A percentile compares a stretch with the other conserved stretches of the same genome.
Evolutionary conservation across 35 echinoderm and acorn worm species (phyloP).

Genomic region (Apostichopus japonicus): DNA sequence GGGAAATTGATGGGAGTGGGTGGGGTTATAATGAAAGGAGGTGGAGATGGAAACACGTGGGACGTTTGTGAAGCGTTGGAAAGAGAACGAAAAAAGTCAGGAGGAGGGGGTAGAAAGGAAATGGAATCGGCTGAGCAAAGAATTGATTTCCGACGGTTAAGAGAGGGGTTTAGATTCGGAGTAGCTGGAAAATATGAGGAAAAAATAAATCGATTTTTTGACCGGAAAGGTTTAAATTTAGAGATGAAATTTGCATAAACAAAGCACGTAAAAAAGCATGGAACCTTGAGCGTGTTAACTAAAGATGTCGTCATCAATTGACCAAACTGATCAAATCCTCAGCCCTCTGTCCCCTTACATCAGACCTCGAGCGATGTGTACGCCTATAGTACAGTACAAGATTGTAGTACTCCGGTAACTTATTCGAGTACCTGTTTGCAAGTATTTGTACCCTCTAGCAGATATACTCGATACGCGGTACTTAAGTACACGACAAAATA

Average conservation of each 20-base stretch:
- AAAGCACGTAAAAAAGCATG: not conserved
- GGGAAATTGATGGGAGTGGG: not conserved
- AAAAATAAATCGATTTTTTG: too few species aligned
- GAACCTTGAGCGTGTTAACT: not conserved
- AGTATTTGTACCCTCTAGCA: too few species aligned
- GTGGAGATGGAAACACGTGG: slow-evolving; percentile 1
- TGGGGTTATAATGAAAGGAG: slow-evolving; percentile 12
- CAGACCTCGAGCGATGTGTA: too few species aligned
- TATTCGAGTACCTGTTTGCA: too few species aligned
- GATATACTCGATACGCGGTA: too few species aligned
- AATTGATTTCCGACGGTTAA: not conserved
- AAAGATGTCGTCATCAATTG: not conserved
- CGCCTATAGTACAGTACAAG: too few species aligned
- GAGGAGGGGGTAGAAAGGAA: not conserved
- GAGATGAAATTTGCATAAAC: not conserved
- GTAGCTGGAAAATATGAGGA: not conserved
- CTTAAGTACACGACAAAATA: too few species aligned
- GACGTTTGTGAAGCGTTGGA: slow-evolving; percentile 36
- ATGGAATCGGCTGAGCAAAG: slow-evolving; percentile 15
- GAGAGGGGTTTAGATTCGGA: not conserved
- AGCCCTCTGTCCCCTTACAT: too few species aligned
- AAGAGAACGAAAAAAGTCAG: slow-evolving; percentile 21
- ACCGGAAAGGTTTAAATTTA: not conserved
- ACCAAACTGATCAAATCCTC: too few species aligned
- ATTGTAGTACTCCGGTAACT: too few species aligned